Evolutionary conservation across 2,113 vertebrate genomes (phyloP), one percentile per base, ranked within the genome.

Genomic region (Malurus elegans): DNA sequence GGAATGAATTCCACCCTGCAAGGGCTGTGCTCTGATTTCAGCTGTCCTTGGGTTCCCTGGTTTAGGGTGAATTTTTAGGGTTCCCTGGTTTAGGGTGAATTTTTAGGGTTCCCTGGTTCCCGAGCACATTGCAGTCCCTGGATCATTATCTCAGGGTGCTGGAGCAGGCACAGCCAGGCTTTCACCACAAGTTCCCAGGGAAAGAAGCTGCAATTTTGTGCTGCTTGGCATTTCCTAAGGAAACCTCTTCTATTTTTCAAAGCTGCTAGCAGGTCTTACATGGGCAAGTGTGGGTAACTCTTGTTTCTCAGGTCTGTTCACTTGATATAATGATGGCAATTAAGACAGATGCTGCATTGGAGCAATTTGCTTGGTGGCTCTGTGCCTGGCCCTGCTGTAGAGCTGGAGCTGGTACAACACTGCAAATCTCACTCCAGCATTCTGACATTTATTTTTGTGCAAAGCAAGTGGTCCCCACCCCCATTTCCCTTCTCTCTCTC

Each of bases 111-210:
- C 38, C 38, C 38, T 38, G 38, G 38, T 0, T 6, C 4, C 15
- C 7, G n/a, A 6, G 67, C 47, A 4, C 3, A 0, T 18, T 1
- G 13, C 50, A 5, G 32, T 5, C 38, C 75, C 34, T 1, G 4
- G 7, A 5, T 11, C 36, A 2, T 12, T 3, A 0, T 2, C 90
- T 31, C 1, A 1, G 29, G 4, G 5, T 56, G 69, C 74, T 34
- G 87, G 79, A 48, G 38, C 15, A 42, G 8, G 53, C 28, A 3
- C 6, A 7, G 32, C 65, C 56, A 6, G 6, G 18, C 58, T 74
- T 16, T 0, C 29, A 1, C 48, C 47, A 6, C 0, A 2, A 2
- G 1, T 1, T 42, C 16, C n/a, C 26, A 2, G 38, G n/a, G 64
- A 14, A 9, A 18, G 18, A 4, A 31, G 13, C 0, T 20, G 31